A percentile compares a stretch with the other conserved stretches of the same genome.
phyloP scores from a whole-genome alignment of 2,888 invertebrate species.

The Ophion slaviceki region DNA sequence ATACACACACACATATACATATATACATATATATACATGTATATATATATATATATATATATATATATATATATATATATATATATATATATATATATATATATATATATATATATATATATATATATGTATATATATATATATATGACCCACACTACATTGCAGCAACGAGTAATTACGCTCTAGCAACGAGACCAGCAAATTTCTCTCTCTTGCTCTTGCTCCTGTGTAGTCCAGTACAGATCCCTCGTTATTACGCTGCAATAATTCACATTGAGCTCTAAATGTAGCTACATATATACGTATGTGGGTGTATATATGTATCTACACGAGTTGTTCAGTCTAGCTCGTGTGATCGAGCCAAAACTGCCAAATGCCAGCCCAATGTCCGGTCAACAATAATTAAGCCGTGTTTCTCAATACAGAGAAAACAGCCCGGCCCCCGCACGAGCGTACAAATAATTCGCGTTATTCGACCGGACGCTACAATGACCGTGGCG shows the following conservation, averaged over 20 bases:
- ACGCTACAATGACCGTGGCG: slow-evolving; percentile 12
- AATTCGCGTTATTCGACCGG: slow-evolving; percentile 33
- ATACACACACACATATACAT: too few species aligned
- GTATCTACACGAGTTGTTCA: too few species aligned
- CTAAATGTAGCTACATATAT: slow-evolving; percentile 1
- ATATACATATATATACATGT: not conserved
- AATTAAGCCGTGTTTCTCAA: slow-evolving; percentile 45
- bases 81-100: too few species aligned
- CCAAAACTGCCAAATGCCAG: slow-evolving; percentile 46
- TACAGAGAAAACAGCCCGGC: slow-evolving; percentile 21
- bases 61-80: too few species aligned
- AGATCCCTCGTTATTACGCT: slow-evolving; percentile 63
- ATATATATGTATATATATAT: not conserved
- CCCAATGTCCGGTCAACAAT: slow-evolving; percentile 58
- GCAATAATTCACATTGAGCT: slow-evolving; percentile 61
- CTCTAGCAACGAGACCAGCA: slow-evolving; percentile 31
- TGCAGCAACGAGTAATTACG: slow-evolving; percentile 61
- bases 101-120: not conserved
- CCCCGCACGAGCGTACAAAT: slow-evolving; percentile 28
- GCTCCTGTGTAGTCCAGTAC: slow-evolving; percentile 25
- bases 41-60: not conserved
- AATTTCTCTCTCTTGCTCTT: slow-evolving; percentile 11
- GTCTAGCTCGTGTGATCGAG: not conserved
- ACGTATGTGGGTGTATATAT: too few species aligned
- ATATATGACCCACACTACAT: slow-evolving; percentile 23